Evolutionary conservation across 2,888 invertebrate species (phyloP).

Genomic region (Aproaerema taeniolella): DNA sequence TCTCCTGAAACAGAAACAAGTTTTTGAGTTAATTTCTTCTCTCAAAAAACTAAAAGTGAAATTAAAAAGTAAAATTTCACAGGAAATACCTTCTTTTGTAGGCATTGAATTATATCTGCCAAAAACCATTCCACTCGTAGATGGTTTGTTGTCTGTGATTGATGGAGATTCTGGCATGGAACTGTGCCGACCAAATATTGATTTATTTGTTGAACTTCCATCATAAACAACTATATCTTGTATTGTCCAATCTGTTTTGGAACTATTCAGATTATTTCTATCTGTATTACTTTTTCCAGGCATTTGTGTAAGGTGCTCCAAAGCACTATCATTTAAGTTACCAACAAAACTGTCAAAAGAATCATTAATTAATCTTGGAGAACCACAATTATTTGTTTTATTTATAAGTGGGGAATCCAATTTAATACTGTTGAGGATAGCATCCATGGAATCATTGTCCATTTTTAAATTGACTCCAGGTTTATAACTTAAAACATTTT

Average conservation of each 20-base stretch:
- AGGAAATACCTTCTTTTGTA: too few relatives aligned
- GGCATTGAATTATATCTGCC: conserved; percentile 69
- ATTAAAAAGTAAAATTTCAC: too few relatives aligned
- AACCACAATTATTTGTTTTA: conserved; percentile 42
- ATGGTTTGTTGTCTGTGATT: conserved; percentile 43
- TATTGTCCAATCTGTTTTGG: conserved; percentile 38
- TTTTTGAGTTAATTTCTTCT: too few relatives aligned
- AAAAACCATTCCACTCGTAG: conserved; percentile 59
- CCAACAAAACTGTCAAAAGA: conserved; percentile 66
- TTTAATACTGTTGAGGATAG: conserved; percentile 54
- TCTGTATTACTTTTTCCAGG: conserved; percentile 35
- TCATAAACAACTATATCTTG: conserved; percentile 46
- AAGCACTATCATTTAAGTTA: conserved; percentile 63
- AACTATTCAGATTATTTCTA: conserved; percentile 22
- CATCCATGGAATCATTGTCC: conserved; percentile 61
- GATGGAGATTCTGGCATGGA: conserved; percentile 71
- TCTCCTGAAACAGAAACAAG: conserved; percentile 38
- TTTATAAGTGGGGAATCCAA: conserved; percentile 48
- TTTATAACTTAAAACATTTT: conserved; percentile 12
- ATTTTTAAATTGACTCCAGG: conserved; percentile 40
- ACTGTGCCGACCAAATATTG: conserved; percentile 53
- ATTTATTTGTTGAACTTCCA: conserved; percentile 47
- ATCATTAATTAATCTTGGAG: conserved; percentile 55
- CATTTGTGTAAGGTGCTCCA: conserved; percentile 59
- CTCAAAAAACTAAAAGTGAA: too few relatives aligned